A percentile compares a stretch with the other conserved stretches of the same genome.
These are phyloP conservation scores for Adelognathus sp. DNA, from an alignment of 2,888 invertebrate species.

Conservation along the genomic window DNA sequence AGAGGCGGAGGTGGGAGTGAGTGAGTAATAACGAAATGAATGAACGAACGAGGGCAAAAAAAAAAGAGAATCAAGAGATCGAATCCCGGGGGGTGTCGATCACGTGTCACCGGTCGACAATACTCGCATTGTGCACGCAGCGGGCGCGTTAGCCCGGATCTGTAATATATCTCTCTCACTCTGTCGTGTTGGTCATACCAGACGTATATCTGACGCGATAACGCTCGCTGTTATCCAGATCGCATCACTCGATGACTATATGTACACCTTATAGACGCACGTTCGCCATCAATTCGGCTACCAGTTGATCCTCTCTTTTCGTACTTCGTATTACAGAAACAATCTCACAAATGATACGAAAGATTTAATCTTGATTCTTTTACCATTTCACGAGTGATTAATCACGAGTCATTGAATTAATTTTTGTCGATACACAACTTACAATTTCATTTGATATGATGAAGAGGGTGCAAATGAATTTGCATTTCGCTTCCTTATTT, in stretches of 20 bases:
- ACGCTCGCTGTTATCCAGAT: slow-evolving; percentile 68
- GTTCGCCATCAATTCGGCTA: neutral
- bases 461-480: no score
- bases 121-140: slow-evolving; percentile 67
- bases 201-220: slow-evolving; percentile 69
- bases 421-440: no score
- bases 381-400: neutral
- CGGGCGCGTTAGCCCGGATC: slow-evolving; percentile 63
- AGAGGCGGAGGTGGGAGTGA: slow-evolving; percentile 30
- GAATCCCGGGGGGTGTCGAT: slow-evolving; percentile 68
- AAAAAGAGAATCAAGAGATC: slow-evolving; percentile 47
- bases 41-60: slow-evolving; percentile 38
- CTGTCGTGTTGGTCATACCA: slow-evolving; percentile 19
- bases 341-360: neutral
- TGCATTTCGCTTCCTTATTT: no score
- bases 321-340: neutral
- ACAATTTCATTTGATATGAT: no score
- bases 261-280: slow-evolving; percentile 44
- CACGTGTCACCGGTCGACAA: slow-evolving; percentile 72
- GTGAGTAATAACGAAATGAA: slow-evolving; percentile 54
- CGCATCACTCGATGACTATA: slow-evolving; percentile 66
- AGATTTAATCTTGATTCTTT: neutral
- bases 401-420: neutral
- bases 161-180: slow-evolving; percentile 67
- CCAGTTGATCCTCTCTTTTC: neutral